Base-by-base conservation (phyloP, 2,888 invertebrate genomes). In the Platynereis dumerilii region DNA sequence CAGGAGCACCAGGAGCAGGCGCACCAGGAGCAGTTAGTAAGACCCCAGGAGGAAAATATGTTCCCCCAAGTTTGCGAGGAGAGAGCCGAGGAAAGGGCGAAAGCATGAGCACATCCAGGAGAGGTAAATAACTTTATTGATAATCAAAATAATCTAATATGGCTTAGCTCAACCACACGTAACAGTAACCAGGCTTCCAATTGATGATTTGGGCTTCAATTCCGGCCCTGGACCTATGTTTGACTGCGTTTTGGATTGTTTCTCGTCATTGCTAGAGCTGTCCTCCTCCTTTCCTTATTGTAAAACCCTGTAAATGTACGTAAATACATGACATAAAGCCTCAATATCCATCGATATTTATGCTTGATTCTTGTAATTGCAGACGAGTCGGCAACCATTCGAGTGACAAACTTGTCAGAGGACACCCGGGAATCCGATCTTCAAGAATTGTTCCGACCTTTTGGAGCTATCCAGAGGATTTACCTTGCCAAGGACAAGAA, bases 341-440 rank as follows among this genome's bases (percentile, higher is more conserved):
- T n/a, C n/a, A n/a, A n/a, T n/a, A n/a, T n/a, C n/a, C n/a, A n/a
- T n/a, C n/a, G n/a, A n/a, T n/a, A n/a, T n/a, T n/a, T n/a, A 34
- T 12, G 34, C 12, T 7, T 34, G 34, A 34, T 34, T 34, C 7
- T 34, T 34, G 34, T 34, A 5, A 34, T 67, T 63, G 1, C 66
- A 82, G 83, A 84, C 73, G 83, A 83, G 62, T 75, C 79, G 2
- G 92, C 93, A 1, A 97, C 99, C 17, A 95, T 99, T 75, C 91
- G 98, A 74, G 96, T 99, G 71, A 96, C 97, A 15, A 99, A 99
- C 86, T 87, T 99, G 58, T 96, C 97, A 2, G 96, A 97, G 84
- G 96, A 95, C 70, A 96, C 96, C 60, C 81, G 86, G 1, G 98
- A 99, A 82, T 90, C 91, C 15, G 98, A 99, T 87, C 88, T 99